Evolutionary conservation across 2,888 invertebrate genomes (phyloP).

Genomic region (Drosophila anceps): DNA sequence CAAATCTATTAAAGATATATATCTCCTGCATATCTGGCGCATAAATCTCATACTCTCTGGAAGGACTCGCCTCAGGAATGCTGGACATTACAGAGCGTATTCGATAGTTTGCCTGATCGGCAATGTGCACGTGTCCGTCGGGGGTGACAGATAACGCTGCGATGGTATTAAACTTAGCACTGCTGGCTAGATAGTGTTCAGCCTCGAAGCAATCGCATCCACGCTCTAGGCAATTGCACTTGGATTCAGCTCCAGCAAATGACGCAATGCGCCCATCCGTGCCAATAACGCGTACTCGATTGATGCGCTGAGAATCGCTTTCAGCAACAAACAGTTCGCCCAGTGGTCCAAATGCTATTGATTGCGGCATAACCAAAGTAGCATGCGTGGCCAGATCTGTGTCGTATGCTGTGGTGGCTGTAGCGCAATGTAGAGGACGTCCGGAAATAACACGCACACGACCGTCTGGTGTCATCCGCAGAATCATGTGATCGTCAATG

Average conservation of each 20-base stretch:
- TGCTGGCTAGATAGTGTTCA: constrained; percentile 95
- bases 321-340: constrained; percentile 98
- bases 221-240: constrained; percentile 96
- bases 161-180: constrained; percentile 97
- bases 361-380: constrained; percentile 96
- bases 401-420: constrained; percentile 92
- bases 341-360: constrained; percentile 96
- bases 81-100: constrained; percentile 95
- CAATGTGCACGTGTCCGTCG: constrained; percentile 97
- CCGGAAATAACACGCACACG: constrained; percentile 97
- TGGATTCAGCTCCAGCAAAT: constrained; percentile 97
- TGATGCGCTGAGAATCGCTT: constrained; percentile 97
- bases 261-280: constrained; percentile 96
- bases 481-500: constrained; percentile 97
- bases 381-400: constrained; percentile 96
- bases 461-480: constrained; percentile 96
- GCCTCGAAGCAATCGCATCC: constrained; percentile 97
- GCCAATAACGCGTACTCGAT: constrained; percentile 94
- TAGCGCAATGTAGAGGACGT: constrained; percentile 95
- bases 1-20: constrained; percentile 96
- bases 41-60: constrained; percentile 96
- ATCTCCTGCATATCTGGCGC: constrained; percentile 98
- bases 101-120: constrained; percentile 96
- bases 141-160: constrained; percentile 97
- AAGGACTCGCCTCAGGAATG: constrained; percentile 93